Evolutionary conservation across 2,888 invertebrate genomes (phyloP).

Genomic region (Eupithecia pulchellata): DNA sequence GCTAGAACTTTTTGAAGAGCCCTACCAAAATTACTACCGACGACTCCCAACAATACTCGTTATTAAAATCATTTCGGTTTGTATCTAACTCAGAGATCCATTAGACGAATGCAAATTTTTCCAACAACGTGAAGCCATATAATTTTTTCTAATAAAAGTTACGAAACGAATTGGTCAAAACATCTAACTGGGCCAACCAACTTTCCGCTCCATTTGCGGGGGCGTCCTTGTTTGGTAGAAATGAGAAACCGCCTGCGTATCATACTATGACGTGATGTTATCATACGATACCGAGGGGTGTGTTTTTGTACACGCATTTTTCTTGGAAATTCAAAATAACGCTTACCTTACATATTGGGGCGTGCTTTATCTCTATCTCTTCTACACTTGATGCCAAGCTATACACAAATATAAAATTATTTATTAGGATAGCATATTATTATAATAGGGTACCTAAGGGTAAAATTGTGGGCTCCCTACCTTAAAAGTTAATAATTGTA

Average conservation of each 20-base stretch:
- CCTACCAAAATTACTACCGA: background rate
- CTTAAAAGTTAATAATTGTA: too few species aligned
- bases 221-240: slow-evolving; percentile 29
- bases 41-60: background rate
- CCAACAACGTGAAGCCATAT: background rate
- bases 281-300: slow-evolving; percentile 3
- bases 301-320: background rate
- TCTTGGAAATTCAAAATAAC: background rate
- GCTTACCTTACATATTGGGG: background rate
- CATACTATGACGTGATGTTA: slow-evolving; percentile 32
- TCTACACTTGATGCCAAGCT: background rate
- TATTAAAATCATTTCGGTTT: background rate
- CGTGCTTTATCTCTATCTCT: background rate
- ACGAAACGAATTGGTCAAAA: slow-evolving; percentile 16
- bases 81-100: background rate
- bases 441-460: too few species aligned
- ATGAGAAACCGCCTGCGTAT: slow-evolving; percentile 36
- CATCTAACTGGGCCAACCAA: slow-evolving; percentile 42
- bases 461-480: too few species aligned
- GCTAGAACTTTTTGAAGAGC: background rate
- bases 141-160: slow-evolving; percentile 19
- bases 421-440: too few species aligned
- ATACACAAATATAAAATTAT: too few species aligned
- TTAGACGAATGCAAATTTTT: background rate
- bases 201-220: slow-evolving; percentile 44